Evolutionary conservation across 2,888 invertebrate species (phyloP).

Genomic region (Julus scandinavius): DNA sequence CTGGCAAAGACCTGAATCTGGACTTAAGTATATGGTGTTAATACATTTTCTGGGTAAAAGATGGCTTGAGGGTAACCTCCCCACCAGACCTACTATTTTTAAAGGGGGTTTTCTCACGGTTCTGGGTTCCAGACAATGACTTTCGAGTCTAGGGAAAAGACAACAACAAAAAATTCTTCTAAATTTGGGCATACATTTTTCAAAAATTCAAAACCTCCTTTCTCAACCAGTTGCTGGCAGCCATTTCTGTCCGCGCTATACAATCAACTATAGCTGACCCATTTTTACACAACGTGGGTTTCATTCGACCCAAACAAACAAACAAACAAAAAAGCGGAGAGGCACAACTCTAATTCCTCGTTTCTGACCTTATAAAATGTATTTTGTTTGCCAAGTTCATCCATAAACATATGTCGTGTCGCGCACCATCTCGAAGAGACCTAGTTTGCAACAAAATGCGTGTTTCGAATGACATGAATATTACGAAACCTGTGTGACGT

Average conservation of each 20-base stretch:
- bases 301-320: conserved; percentile 33
- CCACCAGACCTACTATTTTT: background rate
- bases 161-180: background rate
- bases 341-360: conserved; percentile 27
- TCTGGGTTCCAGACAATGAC: background rate
- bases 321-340: background rate
- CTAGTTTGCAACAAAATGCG: background rate
- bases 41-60: background rate
- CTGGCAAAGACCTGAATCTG: background rate
- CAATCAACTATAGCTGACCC: background rate
- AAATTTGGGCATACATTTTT: background rate
- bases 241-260: background rate
- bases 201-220: background rate
- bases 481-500: background rate
- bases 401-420: conserved; percentile 28
- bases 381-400: conserved; percentile 33
- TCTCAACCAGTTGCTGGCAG: background rate
- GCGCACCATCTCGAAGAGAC: background rate
- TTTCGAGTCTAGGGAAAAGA: background rate
- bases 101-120: background rate
- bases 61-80: background rate
- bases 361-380: conserved; percentile 15
- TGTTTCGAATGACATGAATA: conserved; percentile 26
- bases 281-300: background rate
- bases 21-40: background rate